Evolutionary conservation across 2,888 invertebrate species (phyloP).

Genomic region (Ornithoptera alexandrae): DNA sequence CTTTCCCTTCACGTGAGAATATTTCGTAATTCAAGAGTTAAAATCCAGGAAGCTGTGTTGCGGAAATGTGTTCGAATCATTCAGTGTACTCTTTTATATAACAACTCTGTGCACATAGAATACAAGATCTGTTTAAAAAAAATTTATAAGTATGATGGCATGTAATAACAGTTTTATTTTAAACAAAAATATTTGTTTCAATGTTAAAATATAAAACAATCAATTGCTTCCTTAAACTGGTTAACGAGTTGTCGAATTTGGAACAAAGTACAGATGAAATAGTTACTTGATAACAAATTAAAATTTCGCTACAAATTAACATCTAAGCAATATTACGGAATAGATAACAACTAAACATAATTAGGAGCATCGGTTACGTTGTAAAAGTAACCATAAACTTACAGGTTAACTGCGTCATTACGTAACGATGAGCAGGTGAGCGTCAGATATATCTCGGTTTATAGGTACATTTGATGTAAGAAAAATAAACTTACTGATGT

Average conservation of each 20-base stretch:
- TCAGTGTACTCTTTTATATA: not conserved
- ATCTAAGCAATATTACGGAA: not conserved
- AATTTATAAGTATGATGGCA: not conserved
- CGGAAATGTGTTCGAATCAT: slow-evolving; percentile 20
- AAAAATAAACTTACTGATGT: not conserved
- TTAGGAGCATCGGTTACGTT: slow-evolving; percentile 9
- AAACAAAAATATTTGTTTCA: not conserved
- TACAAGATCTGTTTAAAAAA: not conserved
- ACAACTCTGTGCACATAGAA: not conserved
- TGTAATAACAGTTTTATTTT: no score
- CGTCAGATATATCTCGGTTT: slow-evolving; percentile 6
- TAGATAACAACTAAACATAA: slow-evolving; percentile 3
- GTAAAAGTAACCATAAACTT: slow-evolving; percentile 17
- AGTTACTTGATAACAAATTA: not conserved
- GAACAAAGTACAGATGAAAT: not conserved
- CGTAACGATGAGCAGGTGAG: slow-evolving; percentile 25
- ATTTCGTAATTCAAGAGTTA: slow-evolving; percentile 17
- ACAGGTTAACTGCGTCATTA: slow-evolving; percentile 30
- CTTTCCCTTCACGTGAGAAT: slow-evolving; percentile 29
- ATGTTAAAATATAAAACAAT: not conserved
- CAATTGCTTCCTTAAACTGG: not conserved
- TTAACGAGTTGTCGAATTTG: not conserved
- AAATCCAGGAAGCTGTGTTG: slow-evolving; percentile 5
- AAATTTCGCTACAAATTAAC: not conserved
- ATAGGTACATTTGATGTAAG: not conserved